Percentiles rank a stretch among this genome's conserved stretches.
These are phyloP conservation scores for Podocnemis expansa DNA, from an alignment of 2,113 vertebrate species.

Conservation along the genomic window DNA sequence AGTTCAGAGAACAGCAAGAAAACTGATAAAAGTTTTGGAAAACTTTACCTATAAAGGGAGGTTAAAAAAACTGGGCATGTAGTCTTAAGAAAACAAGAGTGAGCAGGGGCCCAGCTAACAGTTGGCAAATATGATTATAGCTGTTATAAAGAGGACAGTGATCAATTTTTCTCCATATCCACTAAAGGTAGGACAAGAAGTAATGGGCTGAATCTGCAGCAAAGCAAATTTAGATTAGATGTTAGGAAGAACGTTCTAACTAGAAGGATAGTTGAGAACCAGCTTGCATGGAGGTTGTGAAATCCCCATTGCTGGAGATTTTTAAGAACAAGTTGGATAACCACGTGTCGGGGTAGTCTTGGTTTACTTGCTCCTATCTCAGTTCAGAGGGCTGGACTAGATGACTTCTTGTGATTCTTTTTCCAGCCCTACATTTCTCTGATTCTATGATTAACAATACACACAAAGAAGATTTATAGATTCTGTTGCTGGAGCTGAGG, in stretches of 20 bases:
- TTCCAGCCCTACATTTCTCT: background rate
- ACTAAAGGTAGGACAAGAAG: background rate
- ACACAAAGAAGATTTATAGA: background rate
- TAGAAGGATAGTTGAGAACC: background rate
- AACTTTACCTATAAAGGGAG: background rate
- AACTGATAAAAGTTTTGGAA: background rate
- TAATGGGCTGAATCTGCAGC: background rate
- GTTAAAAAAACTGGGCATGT: background rate
- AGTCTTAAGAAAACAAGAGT: background rate
- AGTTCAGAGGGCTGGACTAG: background rate
- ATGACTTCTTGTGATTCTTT: background rate
- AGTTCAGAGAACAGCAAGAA: background rate
- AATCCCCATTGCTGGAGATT: background rate
- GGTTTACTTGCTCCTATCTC: background rate
- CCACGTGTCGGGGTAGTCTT: background rate
- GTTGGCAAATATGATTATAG: background rate
- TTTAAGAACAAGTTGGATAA: background rate
- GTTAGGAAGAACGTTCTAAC: background rate
- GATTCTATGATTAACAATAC: background rate
- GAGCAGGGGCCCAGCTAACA: background rate
- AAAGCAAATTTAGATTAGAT: background rate
- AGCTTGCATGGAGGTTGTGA: background rate
- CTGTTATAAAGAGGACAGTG: background rate
- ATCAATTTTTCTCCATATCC: background rate
- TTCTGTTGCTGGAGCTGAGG: background rate